Conservation (phyloP, 2,797 vertebrate species). For the Huso huso region DNA sequence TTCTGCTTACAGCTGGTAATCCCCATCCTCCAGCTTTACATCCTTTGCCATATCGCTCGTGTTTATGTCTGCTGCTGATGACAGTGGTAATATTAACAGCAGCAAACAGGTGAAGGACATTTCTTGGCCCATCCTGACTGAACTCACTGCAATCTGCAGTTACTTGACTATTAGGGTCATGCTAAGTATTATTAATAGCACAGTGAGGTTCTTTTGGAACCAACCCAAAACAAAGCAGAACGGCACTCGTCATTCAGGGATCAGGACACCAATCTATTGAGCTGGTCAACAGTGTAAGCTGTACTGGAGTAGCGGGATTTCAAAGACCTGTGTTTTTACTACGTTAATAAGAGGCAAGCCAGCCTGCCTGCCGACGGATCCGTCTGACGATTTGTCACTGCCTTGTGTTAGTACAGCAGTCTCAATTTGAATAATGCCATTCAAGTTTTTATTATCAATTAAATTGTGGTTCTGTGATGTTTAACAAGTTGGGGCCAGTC, state of each 20-base stretch:
- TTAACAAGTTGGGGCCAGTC: neutral
- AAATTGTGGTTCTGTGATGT: neutral
- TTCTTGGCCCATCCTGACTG: conserved; percentile 9
- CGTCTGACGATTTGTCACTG: neutral
- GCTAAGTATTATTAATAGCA: conserved; percentile 5
- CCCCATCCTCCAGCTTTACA: conserved; percentile 1
- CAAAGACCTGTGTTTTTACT: too few relatives aligned
- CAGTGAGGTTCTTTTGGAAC: neutral
- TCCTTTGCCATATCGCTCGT: conserved; percentile 8
- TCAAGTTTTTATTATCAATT: neutral
- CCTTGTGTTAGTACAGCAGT: neutral
- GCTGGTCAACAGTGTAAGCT: too few relatives aligned
- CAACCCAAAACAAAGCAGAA: too few relatives aligned
- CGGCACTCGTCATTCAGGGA: too few relatives aligned
- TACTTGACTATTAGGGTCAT: conserved; percentile 18
- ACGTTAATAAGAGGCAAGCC: too few relatives aligned
- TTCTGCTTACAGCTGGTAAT: conserved; percentile 2
- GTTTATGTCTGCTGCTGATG: conserved; percentile 17
- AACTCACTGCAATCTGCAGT: conserved; percentile 20
- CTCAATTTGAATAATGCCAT: neutral
- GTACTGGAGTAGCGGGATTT: too few relatives aligned
- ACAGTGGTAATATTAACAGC: conserved; percentile 13
- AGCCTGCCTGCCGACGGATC: too few relatives aligned
- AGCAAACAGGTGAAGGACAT: conserved; percentile 10
- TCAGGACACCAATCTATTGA: too few relatives aligned